phyloP scores from a whole-genome alignment of 2,888 invertebrate genomes.

The Drosophila nr. fundita region DNA sequence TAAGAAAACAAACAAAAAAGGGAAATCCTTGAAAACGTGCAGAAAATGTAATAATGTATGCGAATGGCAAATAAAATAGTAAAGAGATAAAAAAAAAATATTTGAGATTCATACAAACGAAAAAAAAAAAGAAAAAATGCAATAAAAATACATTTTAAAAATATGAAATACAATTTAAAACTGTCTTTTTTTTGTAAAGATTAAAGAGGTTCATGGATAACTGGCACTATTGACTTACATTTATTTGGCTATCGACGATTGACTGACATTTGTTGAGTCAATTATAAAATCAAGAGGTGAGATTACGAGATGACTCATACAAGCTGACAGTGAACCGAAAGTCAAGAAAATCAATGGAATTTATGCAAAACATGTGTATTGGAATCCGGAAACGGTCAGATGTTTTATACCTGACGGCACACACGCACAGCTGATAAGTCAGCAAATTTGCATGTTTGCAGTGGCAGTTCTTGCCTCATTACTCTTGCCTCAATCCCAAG shows the following conservation, averaged over 20 bases:
- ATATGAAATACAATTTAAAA: conserved; percentile 66
- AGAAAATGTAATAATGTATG: conserved; percentile 76
- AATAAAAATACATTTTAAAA: conserved; percentile 80
- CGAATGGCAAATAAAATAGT: conserved; percentile 72
- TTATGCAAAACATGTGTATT: conserved; percentile 42
- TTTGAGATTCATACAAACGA: conserved; percentile 72
- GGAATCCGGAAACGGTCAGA: conserved; percentile 37
- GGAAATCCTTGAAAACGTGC: conserved; percentile 67
- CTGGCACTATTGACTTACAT: not conserved
- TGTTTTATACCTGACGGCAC: conserved; percentile 16
- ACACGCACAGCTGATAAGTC: conserved; percentile 42
- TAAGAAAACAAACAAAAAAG: conserved; percentile 58
- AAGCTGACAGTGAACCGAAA: not conserved
- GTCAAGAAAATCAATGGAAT: not conserved
- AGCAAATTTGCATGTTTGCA: conserved; percentile 16
- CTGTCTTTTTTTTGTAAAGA: conserved; percentile 28
- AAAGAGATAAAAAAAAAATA: conserved; percentile 63
- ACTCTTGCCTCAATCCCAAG: conserved; percentile 28
- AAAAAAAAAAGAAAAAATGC: conserved; percentile 67
- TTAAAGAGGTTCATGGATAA: not conserved
- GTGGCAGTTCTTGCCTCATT: conserved; percentile 37
- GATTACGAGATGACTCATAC: conserved; percentile 1
- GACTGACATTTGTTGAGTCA: not conserved
- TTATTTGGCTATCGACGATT: too few relatives aligned
- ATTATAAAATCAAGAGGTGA: not conserved